Conservation (phyloP, 2,113 vertebrate species). For the Regulus satrapa region DNA sequence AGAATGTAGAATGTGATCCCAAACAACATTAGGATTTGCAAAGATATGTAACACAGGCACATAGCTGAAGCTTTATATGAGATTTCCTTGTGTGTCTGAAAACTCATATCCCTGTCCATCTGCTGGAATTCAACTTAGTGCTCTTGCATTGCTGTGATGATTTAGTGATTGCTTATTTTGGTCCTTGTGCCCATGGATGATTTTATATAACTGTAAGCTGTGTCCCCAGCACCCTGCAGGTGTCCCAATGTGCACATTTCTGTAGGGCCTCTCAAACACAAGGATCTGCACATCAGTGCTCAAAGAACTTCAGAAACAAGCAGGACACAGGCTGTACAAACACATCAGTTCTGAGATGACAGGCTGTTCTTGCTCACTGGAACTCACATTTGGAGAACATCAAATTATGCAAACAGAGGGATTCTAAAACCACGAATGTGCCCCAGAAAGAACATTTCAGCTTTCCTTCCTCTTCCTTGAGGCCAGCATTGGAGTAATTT, state of each 20-base stretch:
- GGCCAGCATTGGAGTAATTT: not conserved
- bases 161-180: not conserved
- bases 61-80: not conserved
- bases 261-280: not conserved
- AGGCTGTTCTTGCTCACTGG: not conserved
- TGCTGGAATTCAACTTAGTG: not conserved
- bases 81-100: not conserved
- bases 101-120: not conserved
- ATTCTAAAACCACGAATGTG: not conserved
- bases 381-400: not conserved
- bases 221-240: accelerated
- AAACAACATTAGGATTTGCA: not conserved
- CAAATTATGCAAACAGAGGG: not conserved
- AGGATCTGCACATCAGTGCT: not conserved
- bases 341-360: not conserved
- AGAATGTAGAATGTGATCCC: not conserved
- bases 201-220: not conserved
- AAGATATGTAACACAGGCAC: not conserved
- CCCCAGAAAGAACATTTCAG: not conserved
- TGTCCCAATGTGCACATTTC: not conserved
- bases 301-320: not conserved
- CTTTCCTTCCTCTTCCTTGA: not conserved
- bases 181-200: not conserved
- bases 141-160: not conserved
- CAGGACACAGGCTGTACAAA: not conserved